Conservation (phyloP, 2,797 vertebrate genomes). For the Lutjanus campechanus region DNA sequence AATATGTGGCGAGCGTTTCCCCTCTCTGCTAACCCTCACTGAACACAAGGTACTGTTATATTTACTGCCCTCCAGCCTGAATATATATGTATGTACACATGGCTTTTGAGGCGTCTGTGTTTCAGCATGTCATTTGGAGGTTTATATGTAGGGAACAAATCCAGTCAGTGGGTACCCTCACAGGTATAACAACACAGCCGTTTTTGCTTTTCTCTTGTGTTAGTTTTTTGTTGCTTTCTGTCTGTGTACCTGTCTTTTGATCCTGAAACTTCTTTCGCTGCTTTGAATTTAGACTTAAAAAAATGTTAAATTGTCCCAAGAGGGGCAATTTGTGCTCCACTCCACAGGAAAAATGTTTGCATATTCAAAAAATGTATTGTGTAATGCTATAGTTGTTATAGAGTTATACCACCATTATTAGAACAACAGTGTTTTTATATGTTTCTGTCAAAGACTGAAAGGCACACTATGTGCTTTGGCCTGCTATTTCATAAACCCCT, state of each 20-base stretch:
- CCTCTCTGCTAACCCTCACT: slow-evolving; percentile 96
- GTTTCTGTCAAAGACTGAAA: slow-evolving; percentile 4
- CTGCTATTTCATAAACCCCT: neutral
- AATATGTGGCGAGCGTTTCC: slow-evolving; percentile 97
- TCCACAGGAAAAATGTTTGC: slow-evolving; percentile 26
- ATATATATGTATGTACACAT: neutral
- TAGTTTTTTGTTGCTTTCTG: slow-evolving; percentile 8
- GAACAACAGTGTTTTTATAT: neutral
- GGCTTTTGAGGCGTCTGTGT: neutral
- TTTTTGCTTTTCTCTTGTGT: slow-evolving; percentile 28
- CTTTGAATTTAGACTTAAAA: slow-evolving; percentile 59
- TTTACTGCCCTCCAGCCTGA: neutral
- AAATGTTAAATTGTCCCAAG: slow-evolving; percentile 50
- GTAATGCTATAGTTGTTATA: slow-evolving; percentile 68
- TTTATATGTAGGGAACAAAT: slow-evolving; percentile 10
- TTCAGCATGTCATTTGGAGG: slow-evolving; percentile 1
- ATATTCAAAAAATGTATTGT: slow-evolving; percentile 20
- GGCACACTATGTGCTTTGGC: neutral
- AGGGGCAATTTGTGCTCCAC: slow-evolving; percentile 60
- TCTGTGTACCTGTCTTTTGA: slow-evolving; percentile 50
- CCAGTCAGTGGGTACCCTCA: slow-evolving; percentile 11
- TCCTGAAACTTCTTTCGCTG: slow-evolving; percentile 38
- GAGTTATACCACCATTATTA: slow-evolving; percentile 73
- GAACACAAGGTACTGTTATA: slow-evolving; percentile 91
- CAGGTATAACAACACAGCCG: slow-evolving; percentile 26